A percentile compares a stretch with the other conserved stretches of the same genome.
phyloP scores from a whole-genome alignment of 2,113 vertebrate species.

The Dissostichus mawsoni region DNA sequence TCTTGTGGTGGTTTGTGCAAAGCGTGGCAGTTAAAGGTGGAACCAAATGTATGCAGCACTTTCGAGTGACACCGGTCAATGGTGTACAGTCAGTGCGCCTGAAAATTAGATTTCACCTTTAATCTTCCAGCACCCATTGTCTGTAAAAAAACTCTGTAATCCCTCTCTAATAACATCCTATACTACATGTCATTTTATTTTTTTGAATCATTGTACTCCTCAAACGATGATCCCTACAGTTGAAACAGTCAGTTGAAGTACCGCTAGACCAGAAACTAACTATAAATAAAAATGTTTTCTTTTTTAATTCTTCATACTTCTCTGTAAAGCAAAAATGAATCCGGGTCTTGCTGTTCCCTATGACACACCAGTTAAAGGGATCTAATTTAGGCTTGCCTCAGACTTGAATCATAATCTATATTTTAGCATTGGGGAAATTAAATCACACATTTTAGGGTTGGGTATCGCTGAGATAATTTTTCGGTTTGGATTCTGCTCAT shows the following conservation, averaged over 20 bases:
- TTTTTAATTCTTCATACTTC: slow-evolving; percentile 42
- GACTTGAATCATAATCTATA: slow-evolving; percentile 24
- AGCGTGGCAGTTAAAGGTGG: slow-evolving; percentile 64
- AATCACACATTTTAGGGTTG: slow-evolving; percentile 39
- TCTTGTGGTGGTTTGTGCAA: slow-evolving; percentile 47
- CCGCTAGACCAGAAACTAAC: slow-evolving; percentile 82
- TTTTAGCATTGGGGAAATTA: slow-evolving; percentile 1
- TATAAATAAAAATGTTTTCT: slow-evolving; percentile 53
- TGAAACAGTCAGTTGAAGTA: slow-evolving; percentile 88
- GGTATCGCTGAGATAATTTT: slow-evolving; percentile 36
- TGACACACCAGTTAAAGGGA: slow-evolving; percentile 88
- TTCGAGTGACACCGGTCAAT: slow-evolving; percentile 39
- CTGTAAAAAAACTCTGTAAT: slow-evolving; percentile 37
- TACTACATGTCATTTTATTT: slow-evolving; percentile 51
- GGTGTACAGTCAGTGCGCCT: slow-evolving; percentile 28
- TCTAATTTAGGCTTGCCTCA: slow-evolving; percentile 8
- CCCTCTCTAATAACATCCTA: slow-evolving; percentile 58
- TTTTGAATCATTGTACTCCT: slow-evolving; percentile 30
- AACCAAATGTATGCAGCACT: slow-evolving; percentile 25
- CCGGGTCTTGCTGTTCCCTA: slow-evolving; percentile 95
- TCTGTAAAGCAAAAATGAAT: slow-evolving; percentile 72
- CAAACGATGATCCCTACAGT: slow-evolving; percentile 92
- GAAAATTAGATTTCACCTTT: slow-evolving; percentile 66
- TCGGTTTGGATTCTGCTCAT: slow-evolving; percentile 15
- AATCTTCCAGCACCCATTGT: slow-evolving; percentile 63